phyloP scores from a whole-genome alignment of 2,113 vertebrate species.

The Scalopus aquaticus region DNA sequence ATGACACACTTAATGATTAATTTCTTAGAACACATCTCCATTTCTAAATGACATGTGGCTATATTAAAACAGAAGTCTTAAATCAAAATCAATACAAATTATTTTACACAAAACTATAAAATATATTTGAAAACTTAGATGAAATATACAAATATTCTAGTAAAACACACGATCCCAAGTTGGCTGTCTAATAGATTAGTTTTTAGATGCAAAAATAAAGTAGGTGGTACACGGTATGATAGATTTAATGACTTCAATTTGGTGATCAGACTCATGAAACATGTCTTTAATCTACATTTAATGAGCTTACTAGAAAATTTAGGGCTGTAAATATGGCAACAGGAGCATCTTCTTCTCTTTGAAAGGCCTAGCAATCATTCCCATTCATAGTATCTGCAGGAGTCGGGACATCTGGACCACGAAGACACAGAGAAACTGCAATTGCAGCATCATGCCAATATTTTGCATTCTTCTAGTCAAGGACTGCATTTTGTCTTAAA shows the following conservation, averaged over 20 bases:
- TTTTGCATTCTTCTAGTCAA: neutral
- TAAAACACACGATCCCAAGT: neutral
- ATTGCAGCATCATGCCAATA: neutral
- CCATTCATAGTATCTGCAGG: neutral
- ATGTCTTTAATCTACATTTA: neutral
- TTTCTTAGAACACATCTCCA: no score
- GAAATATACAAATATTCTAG: neutral
- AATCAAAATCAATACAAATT: neutral
- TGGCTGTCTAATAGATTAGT: neutral
- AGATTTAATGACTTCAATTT: neutral
- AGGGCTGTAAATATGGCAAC: neutral
- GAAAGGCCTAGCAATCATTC: neutral
- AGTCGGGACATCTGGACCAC: neutral
- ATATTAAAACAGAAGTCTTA: neutral
- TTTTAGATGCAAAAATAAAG: neutral
- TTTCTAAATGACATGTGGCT: no score
- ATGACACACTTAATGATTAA: no score
- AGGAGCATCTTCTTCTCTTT: neutral
- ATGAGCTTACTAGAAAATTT: neutral
- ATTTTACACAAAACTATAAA: neutral
- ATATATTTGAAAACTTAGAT: neutral
- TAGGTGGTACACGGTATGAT: neutral
- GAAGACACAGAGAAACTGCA: neutral
- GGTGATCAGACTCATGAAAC: neutral
- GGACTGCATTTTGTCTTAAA: neutral